Conservation (phyloP, 2,113 vertebrate species). For the Leiothrix lutea region DNA sequence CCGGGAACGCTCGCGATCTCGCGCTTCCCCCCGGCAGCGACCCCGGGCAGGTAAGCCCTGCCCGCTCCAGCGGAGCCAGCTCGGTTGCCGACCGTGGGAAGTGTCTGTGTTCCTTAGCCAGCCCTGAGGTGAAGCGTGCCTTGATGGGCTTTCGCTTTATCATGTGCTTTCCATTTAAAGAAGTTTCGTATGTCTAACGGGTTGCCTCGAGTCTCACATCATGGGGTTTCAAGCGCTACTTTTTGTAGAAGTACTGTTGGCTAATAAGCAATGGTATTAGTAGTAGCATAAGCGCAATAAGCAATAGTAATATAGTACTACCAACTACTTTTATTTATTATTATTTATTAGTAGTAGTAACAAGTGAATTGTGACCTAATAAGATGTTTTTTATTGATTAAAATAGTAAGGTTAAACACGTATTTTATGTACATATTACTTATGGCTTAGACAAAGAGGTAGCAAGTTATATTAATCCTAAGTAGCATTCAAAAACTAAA, state of each 20-base stretch:
- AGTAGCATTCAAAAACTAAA: not conserved
- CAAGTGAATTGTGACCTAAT: not conserved
- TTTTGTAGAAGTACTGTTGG: not conserved
- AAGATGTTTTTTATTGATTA: not conserved
- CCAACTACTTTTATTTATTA: not conserved
- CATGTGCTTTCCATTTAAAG: accelerated
- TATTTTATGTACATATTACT: accelerated
- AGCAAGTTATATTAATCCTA: not conserved
- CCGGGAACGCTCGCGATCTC: not conserved
- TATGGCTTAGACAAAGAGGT: accelerated
- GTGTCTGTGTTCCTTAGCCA: not conserved
- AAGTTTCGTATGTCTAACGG: accelerated
- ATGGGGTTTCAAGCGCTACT: accelerated
- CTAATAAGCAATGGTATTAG: not conserved
- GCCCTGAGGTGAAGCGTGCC: not conserved
- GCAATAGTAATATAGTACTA: not conserved
- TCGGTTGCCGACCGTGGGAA: accelerated
- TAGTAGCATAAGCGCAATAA: not conserved
- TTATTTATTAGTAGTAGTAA: not conserved
- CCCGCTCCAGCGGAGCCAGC: too few relatives aligned
- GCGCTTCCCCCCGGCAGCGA: too few relatives aligned
- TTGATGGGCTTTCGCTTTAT: accelerated
- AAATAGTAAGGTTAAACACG: accelerated
- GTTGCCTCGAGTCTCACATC: accelerated
- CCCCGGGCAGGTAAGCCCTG: not conserved